These are phyloP conservation scores for Tympanoctomys barrerae DNA, from an alignment of 2,797 vertebrate genomes.

Conservation along the genomic window DNA sequence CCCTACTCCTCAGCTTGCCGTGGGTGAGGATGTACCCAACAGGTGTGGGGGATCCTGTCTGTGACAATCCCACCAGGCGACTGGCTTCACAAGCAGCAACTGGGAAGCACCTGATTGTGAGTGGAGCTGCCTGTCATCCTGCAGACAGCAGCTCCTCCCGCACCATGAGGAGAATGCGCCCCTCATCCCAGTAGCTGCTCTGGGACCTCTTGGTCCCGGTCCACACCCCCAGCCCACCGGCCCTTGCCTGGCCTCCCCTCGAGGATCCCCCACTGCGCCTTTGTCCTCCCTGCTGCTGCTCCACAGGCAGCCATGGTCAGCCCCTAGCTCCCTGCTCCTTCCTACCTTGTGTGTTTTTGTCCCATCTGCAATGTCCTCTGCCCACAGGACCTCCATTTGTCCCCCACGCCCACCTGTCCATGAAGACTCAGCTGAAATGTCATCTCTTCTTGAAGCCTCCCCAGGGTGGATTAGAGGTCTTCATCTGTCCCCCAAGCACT, in stretches of 20 bases:
- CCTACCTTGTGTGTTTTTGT: accelerated
- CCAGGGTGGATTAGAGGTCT: neutral
- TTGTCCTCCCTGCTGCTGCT: neutral
- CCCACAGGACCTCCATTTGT: neutral
- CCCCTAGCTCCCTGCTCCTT: no score
- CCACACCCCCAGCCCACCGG: neutral
- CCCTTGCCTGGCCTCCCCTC: neutral
- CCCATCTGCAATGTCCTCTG: neutral
- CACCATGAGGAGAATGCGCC: no score
- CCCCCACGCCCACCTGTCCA: neutral
- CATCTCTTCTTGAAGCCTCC: neutral
- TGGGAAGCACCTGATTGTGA: neutral
- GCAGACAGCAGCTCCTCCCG: neutral
- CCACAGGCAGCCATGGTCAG: neutral
- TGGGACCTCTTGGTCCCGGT: neutral
- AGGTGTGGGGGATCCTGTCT: accelerated
- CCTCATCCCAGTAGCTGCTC: accelerated
- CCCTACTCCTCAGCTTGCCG: neutral
- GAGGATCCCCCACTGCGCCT: neutral
- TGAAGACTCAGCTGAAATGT: neutral
- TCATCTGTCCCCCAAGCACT: neutral
- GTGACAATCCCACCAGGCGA: neutral
- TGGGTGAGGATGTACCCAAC: neutral
- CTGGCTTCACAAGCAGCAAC: accelerated
- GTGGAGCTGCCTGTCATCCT: neutral